A percentile compares a stretch with the other conserved stretches of the same genome.
Evolutionary conservation across 2,113 vertebrate genomes (phyloP).

Genomic region (Ammodytes marinus): DNA sequence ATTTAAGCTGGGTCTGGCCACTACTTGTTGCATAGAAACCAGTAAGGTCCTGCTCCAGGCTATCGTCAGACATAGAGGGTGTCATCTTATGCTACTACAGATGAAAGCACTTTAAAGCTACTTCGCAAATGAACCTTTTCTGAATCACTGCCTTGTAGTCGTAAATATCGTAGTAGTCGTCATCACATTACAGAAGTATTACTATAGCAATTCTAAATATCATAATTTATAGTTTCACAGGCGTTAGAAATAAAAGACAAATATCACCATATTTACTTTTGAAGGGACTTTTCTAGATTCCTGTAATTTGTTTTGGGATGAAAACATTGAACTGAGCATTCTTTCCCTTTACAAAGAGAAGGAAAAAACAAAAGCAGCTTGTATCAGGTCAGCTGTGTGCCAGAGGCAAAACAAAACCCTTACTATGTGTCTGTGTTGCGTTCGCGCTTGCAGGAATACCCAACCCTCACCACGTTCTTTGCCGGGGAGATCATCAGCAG

Average conservation of each 20-base stretch:
- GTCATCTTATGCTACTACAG: not conserved
- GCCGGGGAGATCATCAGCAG: conserved; percentile 99
- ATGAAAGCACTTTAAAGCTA: not conserved
- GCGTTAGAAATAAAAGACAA: not conserved
- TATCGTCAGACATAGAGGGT: not conserved
- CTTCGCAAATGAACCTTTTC: not conserved
- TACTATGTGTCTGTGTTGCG: not conserved
- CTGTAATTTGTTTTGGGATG: not conserved
- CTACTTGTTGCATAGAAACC: not conserved
- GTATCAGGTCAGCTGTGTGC: not conserved
- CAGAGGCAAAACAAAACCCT: not conserved
- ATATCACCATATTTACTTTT: not conserved
- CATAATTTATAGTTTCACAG: not conserved
- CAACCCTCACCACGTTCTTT: conserved; percentile 98
- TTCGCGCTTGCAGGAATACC: conserved; percentile 89
- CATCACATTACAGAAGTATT: not conserved
- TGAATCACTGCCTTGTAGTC: not conserved
- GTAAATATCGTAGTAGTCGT: too few species aligned
- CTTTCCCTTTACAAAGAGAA: not conserved
- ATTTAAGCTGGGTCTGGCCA: conserved; percentile 1
- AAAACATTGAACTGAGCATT: not conserved
- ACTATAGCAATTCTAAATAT: not conserved
- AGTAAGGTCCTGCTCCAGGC: not conserved
- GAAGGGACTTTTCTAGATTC: not conserved
- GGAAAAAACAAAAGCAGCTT: not conserved